Percentiles rank a stretch among this genome's conserved stretches.
These are phyloP conservation scores for Steinernema carpocapsae DNA, from an alignment of 2,888 invertebrate species.

Conservation along the genomic window DNA sequence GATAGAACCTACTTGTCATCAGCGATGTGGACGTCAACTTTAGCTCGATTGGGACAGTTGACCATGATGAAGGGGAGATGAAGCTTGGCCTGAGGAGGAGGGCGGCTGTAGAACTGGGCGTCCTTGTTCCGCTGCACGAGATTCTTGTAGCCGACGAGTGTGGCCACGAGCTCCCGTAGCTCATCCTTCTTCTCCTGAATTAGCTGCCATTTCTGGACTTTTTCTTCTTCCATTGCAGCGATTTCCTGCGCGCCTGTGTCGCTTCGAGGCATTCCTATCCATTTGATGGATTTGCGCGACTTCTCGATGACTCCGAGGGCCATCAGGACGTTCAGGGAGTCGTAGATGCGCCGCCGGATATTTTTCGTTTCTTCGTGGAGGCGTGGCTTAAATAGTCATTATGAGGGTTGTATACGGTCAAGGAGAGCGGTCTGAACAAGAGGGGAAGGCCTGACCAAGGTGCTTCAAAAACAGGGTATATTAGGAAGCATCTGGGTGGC, in stretches of 20 bases:
- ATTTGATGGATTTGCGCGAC: conserved; percentile 98
- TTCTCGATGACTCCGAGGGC: conserved; percentile 99
- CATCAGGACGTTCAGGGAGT: conserved; percentile 98
- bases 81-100: conserved; percentile 82
- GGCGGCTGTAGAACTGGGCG: conserved; percentile 72
- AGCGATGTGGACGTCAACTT: conserved; percentile 97
- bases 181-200: conserved; percentile 68
- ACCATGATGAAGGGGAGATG: conserved; percentile 98
- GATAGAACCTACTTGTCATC: conserved; percentile 86
- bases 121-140: conserved; percentile 90
- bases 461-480: background rate
- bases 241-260: too few relatives aligned
- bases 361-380: too few relatives aligned
- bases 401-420: too few relatives aligned
- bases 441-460: conserved; percentile 72
- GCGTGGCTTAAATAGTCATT: too few relatives aligned
- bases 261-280: conserved; percentile 99
- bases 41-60: conserved; percentile 94
- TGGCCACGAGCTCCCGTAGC: conserved; percentile 71
- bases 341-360: conserved; percentile 96
- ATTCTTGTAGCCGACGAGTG: conserved; percentile 94
- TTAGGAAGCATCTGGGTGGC: too few relatives aligned
- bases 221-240: conserved; percentile 70
- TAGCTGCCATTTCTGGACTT: conserved; percentile 69
- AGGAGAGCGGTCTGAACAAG: too few relatives aligned